Base-by-base conservation (phyloP, 2,113 vertebrate species). In the Crotalus tigris region DNA sequence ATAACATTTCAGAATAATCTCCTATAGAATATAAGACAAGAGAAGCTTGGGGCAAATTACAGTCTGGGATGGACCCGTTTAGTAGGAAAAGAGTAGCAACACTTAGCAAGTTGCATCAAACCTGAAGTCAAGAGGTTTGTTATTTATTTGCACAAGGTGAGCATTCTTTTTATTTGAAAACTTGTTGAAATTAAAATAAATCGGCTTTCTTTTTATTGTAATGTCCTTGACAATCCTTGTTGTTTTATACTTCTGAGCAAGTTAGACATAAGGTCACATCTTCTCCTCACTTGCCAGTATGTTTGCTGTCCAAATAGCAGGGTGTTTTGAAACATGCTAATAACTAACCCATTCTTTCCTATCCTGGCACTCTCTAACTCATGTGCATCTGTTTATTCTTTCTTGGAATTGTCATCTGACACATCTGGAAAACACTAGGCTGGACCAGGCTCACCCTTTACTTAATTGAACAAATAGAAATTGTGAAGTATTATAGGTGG, bases 161-260 rank as follows among this genome's bases (percentile, higher is more conserved):
- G 90, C 26, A 7, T 92, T 90, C 53, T 24, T 87, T 95, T 59
- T 87, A 23, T 87, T 92, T 81, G 55, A 58, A 92, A 88, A 61
- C 44, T 3, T 61, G 19, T 29, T 93, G 61, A 75, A 91, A 26
- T 92, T 92, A 69, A 29, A 44, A 58, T 59, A 57, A 90, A 86
- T 81, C 13, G 0, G 0, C 54, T 24, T 24, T 93, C 21, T 44
- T 90, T 92, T 44, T 91, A 91, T n/a, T 57, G 69, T 0, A 0
- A 26, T 92, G 46, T 8, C 44, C 88, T 91, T 90, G 33, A 9
- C 1, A 39, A 0, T 55, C 1, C 59, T 0, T 87, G 49, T 17
- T 44, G 12, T 89, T 86, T 90, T 59, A n/a, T 94, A 24, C 46
- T 95, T 44, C 53, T 57, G 54, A 91, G 21, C 29, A 90, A 49